Conservation (phyloP, 2,113 vertebrate species). For the Notothenia rossii region DNA sequence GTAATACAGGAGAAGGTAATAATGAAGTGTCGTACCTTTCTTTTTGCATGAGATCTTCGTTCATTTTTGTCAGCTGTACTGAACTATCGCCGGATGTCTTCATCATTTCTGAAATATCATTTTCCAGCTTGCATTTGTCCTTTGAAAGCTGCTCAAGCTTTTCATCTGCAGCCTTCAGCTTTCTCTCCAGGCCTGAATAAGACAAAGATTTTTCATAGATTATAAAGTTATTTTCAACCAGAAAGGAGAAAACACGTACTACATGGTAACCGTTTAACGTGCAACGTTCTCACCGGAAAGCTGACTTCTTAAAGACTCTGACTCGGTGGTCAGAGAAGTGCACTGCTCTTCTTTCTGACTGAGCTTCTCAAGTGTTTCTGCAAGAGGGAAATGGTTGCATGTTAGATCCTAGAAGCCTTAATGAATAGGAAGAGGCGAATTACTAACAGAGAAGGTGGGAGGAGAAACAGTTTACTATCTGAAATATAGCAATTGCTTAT, state of each 20-base stretch:
- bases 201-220: background rate
- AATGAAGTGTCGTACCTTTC: slow-evolving; percentile 85
- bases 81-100: slow-evolving; percentile 95
- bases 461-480: background rate
- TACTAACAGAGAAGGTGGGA: slow-evolving; percentile 24
- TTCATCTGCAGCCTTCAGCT: slow-evolving; percentile 88
- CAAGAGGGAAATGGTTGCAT: slow-evolving; percentile 54
- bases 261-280: background rate
- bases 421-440: background rate
- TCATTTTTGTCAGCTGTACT: slow-evolving; percentile 92
- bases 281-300: slow-evolving; percentile 75
- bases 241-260: background rate
- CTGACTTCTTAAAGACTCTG: slow-evolving; percentile 86
- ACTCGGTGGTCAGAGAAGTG: slow-evolving; percentile 84
- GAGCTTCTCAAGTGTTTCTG: slow-evolving; percentile 90
- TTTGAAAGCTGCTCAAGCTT: slow-evolving; percentile 87
- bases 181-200: slow-evolving; percentile 88
- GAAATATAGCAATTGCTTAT: background rate
- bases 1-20: background rate
- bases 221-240: background rate
- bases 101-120: slow-evolving; percentile 92
- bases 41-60: slow-evolving; percentile 90
- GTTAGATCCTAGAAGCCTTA: background rate
- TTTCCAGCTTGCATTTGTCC: slow-evolving; percentile 92
- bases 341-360: slow-evolving; percentile 89